phyloP scores from a whole-genome alignment of 2,888 invertebrate species.

The Venustoraphidia nigricollis region DNA sequence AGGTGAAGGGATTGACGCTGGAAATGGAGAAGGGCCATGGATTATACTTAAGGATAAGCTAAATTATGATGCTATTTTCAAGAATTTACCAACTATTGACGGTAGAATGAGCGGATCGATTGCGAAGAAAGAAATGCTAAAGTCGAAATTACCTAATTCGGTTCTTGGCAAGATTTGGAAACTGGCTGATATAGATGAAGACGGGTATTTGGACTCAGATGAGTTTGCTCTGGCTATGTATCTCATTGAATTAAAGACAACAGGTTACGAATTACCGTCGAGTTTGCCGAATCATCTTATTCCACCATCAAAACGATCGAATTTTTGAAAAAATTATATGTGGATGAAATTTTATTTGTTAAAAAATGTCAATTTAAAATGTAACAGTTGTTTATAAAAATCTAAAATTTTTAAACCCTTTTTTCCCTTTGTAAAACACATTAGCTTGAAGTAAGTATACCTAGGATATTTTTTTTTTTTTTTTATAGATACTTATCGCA shows the following conservation, averaged over 20 bases:
- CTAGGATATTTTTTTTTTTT: too few relatives aligned
- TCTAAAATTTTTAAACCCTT: too few relatives aligned
- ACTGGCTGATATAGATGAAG: conserved; percentile 85
- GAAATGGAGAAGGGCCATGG: conserved; percentile 92
- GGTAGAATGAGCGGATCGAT: conserved; percentile 85
- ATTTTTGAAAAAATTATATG: too few relatives aligned
- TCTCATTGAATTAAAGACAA: conserved; percentile 75
- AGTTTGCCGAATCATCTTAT: conserved; percentile 77
- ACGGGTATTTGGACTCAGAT: conserved; percentile 84
- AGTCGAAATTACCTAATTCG: conserved; percentile 92
- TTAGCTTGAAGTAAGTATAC: too few relatives aligned
- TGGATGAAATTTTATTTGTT: too few relatives aligned
- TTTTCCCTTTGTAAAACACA: too few relatives aligned
- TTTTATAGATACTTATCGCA: too few relatives aligned
- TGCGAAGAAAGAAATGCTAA: conserved; percentile 88
- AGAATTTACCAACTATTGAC: conserved; percentile 64
- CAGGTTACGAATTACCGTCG: conserved; percentile 78
- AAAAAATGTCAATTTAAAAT: too few relatives aligned
- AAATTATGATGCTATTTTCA: conserved; percentile 70
- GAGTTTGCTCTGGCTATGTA: conserved; percentile 97
- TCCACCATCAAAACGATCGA: conserved; percentile 59
- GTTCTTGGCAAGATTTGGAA: conserved; percentile 97
- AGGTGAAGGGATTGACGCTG: conserved; percentile 61
- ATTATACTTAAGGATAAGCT: conserved; percentile 80
- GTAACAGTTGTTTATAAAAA: too few relatives aligned